Percentiles rank a stretch among this genome's conserved stretches.
Conservation (phyloP, 2,113 vertebrate genomes). For the Pungitius pungitius region DNA sequence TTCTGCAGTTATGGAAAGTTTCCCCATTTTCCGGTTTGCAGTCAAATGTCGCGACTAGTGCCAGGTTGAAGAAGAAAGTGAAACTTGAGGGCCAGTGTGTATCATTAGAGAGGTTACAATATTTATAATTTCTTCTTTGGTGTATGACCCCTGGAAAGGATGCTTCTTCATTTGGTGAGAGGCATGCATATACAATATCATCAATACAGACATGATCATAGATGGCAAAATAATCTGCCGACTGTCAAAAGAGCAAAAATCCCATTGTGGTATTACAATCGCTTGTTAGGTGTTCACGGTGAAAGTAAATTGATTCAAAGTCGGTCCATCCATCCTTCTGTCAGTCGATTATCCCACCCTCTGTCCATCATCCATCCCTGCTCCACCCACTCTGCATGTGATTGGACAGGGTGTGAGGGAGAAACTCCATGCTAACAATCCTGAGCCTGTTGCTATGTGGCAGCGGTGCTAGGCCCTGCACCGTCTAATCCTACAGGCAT, state of each 20-base stretch:
- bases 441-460: not conserved
- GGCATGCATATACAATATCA: too few species aligned
- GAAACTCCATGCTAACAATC: not conserved
- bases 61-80: not conserved
- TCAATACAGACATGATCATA: not conserved
- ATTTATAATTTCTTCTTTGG: not conserved
- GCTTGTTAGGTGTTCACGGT: too few species aligned
- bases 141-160: not conserved
- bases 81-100: not conserved
- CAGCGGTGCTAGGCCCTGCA: not conserved
- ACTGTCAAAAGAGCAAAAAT: too few species aligned
- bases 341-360: not conserved
- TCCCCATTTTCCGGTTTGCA: conserved; percentile 22
- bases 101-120: not conserved
- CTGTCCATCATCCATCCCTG: not conserved
- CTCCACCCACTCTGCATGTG: not conserved
- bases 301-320: too few species aligned
- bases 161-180: too few species aligned
- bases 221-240: not conserved
- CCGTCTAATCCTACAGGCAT: not conserved
- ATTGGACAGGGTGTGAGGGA: not conserved
- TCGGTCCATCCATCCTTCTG: too few species aligned
- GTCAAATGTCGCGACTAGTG: not conserved
- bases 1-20: conserved; percentile 41
- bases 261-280: too few species aligned